Evolutionary conservation across 2,888 invertebrate genomes (phyloP).

Genomic region (Erannis defoliaria): DNA sequence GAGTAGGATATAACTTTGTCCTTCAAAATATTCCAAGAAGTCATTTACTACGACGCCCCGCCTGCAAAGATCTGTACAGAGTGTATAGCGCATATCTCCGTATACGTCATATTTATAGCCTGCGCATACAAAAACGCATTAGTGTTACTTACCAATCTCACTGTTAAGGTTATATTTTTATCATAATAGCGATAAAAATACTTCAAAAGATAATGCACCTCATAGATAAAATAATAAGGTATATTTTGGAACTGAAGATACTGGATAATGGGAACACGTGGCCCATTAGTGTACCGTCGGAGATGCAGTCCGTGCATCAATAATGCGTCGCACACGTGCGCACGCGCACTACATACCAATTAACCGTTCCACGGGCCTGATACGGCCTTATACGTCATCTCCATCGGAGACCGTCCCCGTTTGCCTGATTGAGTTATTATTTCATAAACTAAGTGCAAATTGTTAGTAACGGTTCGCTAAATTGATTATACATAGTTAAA

Average conservation of each 20-base stretch:
- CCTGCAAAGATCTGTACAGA: slow-evolving; percentile 21
- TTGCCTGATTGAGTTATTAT: slow-evolving; percentile 36
- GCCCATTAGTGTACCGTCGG: slow-evolving; percentile 65
- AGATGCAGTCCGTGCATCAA: slow-evolving; percentile 58
- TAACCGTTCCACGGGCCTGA: slow-evolving; percentile 57
- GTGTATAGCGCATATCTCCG: slow-evolving; percentile 50
- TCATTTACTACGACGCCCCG: slow-evolving; percentile 20
- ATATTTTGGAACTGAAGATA: slow-evolving; percentile 40
- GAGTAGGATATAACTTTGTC: neutral
- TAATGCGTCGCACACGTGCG: slow-evolving; percentile 56
- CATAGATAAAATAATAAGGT: slow-evolving; percentile 18
- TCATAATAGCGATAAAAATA: slow-evolving; percentile 61
- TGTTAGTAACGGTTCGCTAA: slow-evolving; percentile 11
- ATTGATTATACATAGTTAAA: slow-evolving; percentile 14
- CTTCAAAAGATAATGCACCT: slow-evolving; percentile 3
- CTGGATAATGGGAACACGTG: slow-evolving; percentile 66
- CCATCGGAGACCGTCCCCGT: slow-evolving; percentile 27
- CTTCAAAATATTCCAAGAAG: slow-evolving; percentile 31
- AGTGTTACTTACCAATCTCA: slow-evolving; percentile 69
- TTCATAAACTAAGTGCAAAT: slow-evolving; percentile 23
- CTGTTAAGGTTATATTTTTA: slow-evolving; percentile 67
- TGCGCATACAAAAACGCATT: slow-evolving; percentile 75
- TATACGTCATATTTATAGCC: slow-evolving; percentile 75
- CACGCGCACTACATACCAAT: slow-evolving; percentile 58
- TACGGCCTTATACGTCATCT: slow-evolving; percentile 46